Evolutionary conservation across 2,888 invertebrate species (phyloP).

Genomic region (Amiota minor): DNA sequence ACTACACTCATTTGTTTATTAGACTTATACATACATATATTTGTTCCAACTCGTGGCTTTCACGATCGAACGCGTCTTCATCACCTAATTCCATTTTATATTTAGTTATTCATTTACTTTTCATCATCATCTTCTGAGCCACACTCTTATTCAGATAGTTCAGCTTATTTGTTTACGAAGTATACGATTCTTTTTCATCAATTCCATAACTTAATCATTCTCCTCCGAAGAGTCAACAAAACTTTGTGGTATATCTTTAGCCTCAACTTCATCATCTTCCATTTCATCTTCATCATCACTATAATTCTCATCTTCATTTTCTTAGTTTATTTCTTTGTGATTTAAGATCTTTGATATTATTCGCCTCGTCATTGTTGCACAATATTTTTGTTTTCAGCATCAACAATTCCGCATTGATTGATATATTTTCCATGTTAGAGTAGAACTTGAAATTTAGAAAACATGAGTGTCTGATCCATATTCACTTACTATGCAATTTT

Average conservation of each 20-base stretch:
- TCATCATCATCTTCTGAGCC: constrained; percentile 93
- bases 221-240: constrained; percentile 87
- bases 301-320: constrained; percentile 60
- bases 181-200: constrained; percentile 72
- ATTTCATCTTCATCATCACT: constrained; percentile 53
- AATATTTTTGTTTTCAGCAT: constrained; percentile 68
- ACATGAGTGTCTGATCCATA: no score
- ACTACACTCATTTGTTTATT: constrained; percentile 6
- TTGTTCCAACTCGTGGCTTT: constrained; percentile 85
- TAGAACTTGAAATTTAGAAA: no score
- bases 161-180: constrained; percentile 93
- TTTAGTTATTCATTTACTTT: constrained; percentile 80
- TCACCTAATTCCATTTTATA: constrained; percentile 91
- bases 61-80: constrained; percentile 85
- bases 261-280: constrained; percentile 65
- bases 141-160: constrained; percentile 92
- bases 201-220: constrained; percentile 82
- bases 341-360: constrained; percentile 15
- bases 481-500: no score
- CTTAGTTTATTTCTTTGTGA: constrained; percentile 69
- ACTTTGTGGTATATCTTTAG: constrained; percentile 71
- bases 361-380: constrained; percentile 74
- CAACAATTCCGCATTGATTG: background rate
- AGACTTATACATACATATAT: constrained; percentile 89
- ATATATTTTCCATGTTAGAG: no score